phyloP scores from a whole-genome alignment of 1,140 invertebrate genomes.

The Drosophila ambigua region DNA sequence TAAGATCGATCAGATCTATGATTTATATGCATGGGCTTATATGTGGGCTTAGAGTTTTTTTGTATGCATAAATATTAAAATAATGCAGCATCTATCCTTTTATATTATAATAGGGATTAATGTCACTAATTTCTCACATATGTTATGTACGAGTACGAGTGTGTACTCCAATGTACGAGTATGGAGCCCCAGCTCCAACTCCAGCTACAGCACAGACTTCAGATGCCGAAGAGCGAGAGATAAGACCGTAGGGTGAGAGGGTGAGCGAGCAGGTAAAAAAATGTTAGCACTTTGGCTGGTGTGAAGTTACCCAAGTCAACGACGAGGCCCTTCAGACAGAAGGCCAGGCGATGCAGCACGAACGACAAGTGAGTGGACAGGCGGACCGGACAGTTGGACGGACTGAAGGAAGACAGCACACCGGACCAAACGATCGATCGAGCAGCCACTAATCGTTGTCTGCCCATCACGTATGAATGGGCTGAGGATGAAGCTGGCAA shows the following conservation, averaged over 20 bases:
- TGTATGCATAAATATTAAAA: no score
- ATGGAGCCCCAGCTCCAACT: neutral
- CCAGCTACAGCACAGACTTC: neutral
- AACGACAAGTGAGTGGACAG: neutral
- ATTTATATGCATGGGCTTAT: no score
- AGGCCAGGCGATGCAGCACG: conserved; percentile 36
- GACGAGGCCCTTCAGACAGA: conserved; percentile 17
- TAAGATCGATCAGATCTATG: no score
- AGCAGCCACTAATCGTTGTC: conserved; percentile 22
- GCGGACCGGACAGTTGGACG: conserved; percentile 21
- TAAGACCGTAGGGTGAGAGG: neutral
- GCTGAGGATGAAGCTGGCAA: conserved; percentile 7
- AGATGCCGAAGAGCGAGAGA: conserved; percentile 3
- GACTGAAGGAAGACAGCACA: conserved; percentile 24
- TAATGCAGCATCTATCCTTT: no score
- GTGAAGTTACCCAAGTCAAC: conserved; percentile 67
- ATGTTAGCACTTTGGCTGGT: conserved; percentile 72
- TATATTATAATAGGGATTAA: no score
- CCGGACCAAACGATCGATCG: conserved; percentile 25
- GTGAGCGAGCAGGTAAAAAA: conserved; percentile 66
- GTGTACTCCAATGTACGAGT: no score
- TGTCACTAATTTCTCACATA: no score
- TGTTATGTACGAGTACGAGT: no score
- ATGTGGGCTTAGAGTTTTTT: no score
- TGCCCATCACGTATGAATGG: conserved; percentile 56